Evolutionary conservation across 1,140 invertebrate genomes (phyloP), one percentile per base, ranked within the genome.

Genomic region (Drosophila mauritiana): DNA sequence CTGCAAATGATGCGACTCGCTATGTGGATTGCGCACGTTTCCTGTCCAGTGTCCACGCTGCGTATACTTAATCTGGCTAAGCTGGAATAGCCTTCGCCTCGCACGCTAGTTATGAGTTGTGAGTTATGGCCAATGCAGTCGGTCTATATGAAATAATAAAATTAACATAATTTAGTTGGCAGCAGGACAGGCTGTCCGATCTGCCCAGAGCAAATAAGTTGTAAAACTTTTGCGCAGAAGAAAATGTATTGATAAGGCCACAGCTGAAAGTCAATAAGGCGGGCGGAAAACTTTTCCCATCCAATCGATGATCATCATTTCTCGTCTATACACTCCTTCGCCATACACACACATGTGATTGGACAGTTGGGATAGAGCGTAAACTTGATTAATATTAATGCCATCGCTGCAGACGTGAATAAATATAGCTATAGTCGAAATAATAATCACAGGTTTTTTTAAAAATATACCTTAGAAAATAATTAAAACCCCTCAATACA

Each of bases 331-430:
- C n/a, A 37, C 20, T 57, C 27, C 54, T 46, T 12, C 39, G 7
- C 45, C 17, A 45, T 48, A 49, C 25, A 52, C 54, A 52, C 54
- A 80, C 51, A 76, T 59, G 45, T 56, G 57, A 53, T 40, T 54
- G 37, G 31, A 39, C 59, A 46, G 22, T 7, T 42, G 31, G 54
- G 36, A 62, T 53, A 53, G 52, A 70, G 78, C 37, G 75, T 69
- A 73, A 83, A 79, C 69, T 83, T 86, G 84, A 88, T 86, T 76
- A 88, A 79, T 86, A 86, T 86, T 79, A 82, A 86, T 88, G 75
- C 52, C 45, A 40, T 17, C 27, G 42, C 37, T 22, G 54, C 7
- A 22, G 17, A 37, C 25, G 37, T 55, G 36, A 65, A 43, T 64
- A 36, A 31, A 20, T 36, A 49, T 43, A 40, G 25, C 6, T 13